These are phyloP conservation scores for Cairina moschata DNA, from an alignment of 2,113 vertebrate genomes.

Conservation along the genomic window DNA sequence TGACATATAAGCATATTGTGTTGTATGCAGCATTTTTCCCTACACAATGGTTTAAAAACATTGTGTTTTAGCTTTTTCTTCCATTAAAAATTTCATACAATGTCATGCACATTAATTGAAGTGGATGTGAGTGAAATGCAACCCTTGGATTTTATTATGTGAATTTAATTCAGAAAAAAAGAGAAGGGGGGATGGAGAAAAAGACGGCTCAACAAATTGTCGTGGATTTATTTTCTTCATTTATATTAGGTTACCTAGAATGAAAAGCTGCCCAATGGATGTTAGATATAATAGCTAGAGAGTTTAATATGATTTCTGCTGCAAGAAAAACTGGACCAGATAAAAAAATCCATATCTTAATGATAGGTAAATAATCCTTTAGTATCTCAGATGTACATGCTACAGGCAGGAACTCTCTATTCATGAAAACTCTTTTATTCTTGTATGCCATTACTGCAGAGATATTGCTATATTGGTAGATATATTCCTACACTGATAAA, in stretches of 20 bases:
- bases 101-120: neutral
- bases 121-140: neutral
- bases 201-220: constrained; percentile 57
- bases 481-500: constrained; percentile 68
- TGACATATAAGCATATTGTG: neutral
- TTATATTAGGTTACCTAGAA: constrained; percentile 55
- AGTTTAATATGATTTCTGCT: constrained; percentile 70
- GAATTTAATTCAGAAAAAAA: constrained; percentile 9
- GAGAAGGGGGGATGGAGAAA: neutral
- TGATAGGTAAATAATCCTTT: constrained; percentile 75
- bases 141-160: constrained; percentile 31
- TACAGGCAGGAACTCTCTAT: constrained; percentile 66
- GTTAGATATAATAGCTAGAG: constrained; percentile 56
- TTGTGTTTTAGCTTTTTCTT: neutral
- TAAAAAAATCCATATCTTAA: constrained; percentile 74
- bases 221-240: constrained; percentile 67
- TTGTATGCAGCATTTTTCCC: neutral
- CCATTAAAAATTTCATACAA: constrained; percentile 11
- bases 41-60: neutral
- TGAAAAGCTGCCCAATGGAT: constrained; percentile 60
- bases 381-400: constrained; percentile 64
- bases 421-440: constrained; percentile 72
- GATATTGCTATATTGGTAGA: constrained; percentile 61
- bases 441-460: constrained; percentile 61
- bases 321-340: constrained; percentile 70